A percentile compares a stretch with the other conserved stretches of the same genome.
phyloP scores from a whole-genome alignment of 1,140 invertebrate species.

The Euura lappo region DNA sequence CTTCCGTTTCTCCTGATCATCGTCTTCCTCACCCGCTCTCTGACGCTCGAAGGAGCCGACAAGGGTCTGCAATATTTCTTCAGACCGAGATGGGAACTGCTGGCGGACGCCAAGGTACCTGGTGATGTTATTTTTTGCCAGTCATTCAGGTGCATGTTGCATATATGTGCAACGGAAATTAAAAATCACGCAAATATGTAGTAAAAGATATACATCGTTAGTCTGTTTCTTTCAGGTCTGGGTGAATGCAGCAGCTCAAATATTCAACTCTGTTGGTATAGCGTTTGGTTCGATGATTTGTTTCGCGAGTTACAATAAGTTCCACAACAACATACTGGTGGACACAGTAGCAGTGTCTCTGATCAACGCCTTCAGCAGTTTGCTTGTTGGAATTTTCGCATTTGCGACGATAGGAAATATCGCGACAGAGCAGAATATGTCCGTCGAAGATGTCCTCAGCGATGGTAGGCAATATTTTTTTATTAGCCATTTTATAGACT shows the following conservation, averaged over 20 bases:
- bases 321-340: slow-evolving; percentile 87
- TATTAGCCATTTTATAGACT: neutral
- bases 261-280: slow-evolving; percentile 91
- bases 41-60: slow-evolving; percentile 83
- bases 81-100: slow-evolving; percentile 82
- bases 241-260: slow-evolving; percentile 91
- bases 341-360: slow-evolving; percentile 83
- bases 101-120: slow-evolving; percentile 79
- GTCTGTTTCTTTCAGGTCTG: slow-evolving; percentile 69
- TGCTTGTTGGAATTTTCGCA: slow-evolving; percentile 86
- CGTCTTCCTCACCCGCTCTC: slow-evolving; percentile 78
- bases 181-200: no score
- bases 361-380: slow-evolving; percentile 82
- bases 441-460: slow-evolving; percentile 80
- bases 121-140: neutral
- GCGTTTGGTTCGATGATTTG: slow-evolving; percentile 93
- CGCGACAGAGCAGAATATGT: slow-evolving; percentile 77
- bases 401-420: slow-evolving; percentile 90
- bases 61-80: slow-evolving; percentile 85
- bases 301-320: slow-evolving; percentile 94
- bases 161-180: neutral
- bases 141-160: neutral
- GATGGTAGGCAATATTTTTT: slow-evolving; percentile 70
- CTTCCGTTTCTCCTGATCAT: slow-evolving; percentile 84
- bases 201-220: no score